Base-by-base conservation (phyloP, 2,797 vertebrate genomes). In the Cossypha dichroa region DNA sequence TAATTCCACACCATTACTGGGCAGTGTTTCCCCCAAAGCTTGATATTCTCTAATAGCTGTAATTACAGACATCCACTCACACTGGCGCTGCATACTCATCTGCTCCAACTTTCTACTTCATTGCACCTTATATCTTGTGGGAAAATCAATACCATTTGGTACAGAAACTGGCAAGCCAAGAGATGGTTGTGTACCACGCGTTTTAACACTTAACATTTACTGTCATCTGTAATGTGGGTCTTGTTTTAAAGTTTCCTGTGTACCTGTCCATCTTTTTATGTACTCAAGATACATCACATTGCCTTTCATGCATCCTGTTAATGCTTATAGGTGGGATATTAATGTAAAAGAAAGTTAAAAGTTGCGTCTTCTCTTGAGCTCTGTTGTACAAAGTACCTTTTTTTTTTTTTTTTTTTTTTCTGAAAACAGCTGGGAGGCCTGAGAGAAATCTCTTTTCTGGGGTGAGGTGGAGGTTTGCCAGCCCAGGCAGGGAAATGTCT, bases 101-200 rank as follows among this genome's bases (percentile, higher is more conserved):
- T 90, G 56, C 26, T 88, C 63, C 46, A 26, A 62, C 56, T 67
- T 91, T 93, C 62, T 84, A 7, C 67, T 94, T 91, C n/a, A 9
- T 52, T 80, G 52, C 9, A 4, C 73, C 59, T 85, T 83, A 19
- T 76, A 83, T 92, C 87, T 89, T 88, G 84, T 91, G 91, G 58
- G 91, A 94, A 83, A 64, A 88, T 85, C 76, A 81, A 46, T 93
- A 51, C 28, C n/a, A 2, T 78, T 85, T 90, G 74, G 58, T 86
- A 54, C 45, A 1, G 13, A 76, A 43, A 62, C 55, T 76, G n/a
- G 41, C 60, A 82, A 51, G 63, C 36, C 67, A 46, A 60, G 51
- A 85, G 66, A 17, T 88, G 63, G 45, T 63, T 70, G 45, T 34
- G 23, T 81, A 49, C 80, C 54, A 38, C 0, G 1, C 33, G 9